Base-by-base conservation (phyloP, 1,140 invertebrate species). In the Eupristina koningsbergeri region DNA sequence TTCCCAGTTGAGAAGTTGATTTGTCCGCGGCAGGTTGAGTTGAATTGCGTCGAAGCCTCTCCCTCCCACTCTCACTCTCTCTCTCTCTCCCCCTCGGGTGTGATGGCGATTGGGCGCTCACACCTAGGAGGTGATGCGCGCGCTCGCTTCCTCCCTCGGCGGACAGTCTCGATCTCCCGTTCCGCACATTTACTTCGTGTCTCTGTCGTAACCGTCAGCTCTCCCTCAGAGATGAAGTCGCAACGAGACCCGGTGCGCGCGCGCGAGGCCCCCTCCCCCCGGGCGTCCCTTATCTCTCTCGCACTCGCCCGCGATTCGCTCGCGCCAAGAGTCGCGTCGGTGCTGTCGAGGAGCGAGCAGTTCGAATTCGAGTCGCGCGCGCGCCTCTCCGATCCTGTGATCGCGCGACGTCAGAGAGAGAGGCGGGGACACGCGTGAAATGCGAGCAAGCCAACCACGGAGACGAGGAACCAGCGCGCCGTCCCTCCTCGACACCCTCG, bases 321-420 rank as follows among this genome's bases (percentile, higher is more conserved):
- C 36, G 45, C 73, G 45, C n/a, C 41, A 50, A 75, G 73, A 75
- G 47, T 75, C 47, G 0, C 73, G 41, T 75, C 73, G 73, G 73
- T 53, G 73, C 45, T n/a, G 73, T 53, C 45, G 41, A 26, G n/a
- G 8, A 13, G 73, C 47, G 47, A 76, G 74, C 50, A 47, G 73
- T 19, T 58, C 53, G 53, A 58, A 58, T 22, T 13, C n/a, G 63
- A 67, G 63, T 11, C 63, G 34, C 29, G 61, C 61, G 63, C 29
- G 63, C 63, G 63, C 53, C 5, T 22, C 53, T 58, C 26, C 22
- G 53, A 58, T 58, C 53, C 53, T 58, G 53, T 58, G 53, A 64
- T 64, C 63, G 63, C 9, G 63, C 7, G 29, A 19, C n/a, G 63
- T 2, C 7, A 19, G 29, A 64, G 6, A 64, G 31, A 64, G 7